phyloP scores from a whole-genome alignment of 2,888 invertebrate species.

The Graphium colonna region DNA sequence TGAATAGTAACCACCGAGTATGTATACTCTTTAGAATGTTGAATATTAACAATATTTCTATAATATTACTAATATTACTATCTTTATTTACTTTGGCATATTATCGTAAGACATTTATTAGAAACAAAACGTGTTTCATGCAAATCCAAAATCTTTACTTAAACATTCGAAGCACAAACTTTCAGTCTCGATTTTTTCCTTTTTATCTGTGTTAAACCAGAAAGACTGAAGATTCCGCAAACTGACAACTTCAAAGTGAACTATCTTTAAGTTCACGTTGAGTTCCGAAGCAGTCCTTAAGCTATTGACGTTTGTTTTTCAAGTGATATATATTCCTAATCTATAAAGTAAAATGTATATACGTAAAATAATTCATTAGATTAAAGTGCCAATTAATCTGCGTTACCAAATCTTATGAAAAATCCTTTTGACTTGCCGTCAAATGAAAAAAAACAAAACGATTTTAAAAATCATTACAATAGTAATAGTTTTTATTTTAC shows the following conservation, averaged over 20 bases:
- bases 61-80: too few species aligned
- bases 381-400: background rate
- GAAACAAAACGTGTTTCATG: too few species aligned
- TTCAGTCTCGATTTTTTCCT: background rate
- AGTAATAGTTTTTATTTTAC: too few species aligned
- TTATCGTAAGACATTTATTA: too few species aligned
- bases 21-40: too few species aligned
- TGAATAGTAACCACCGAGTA: too few species aligned
- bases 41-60: too few species aligned
- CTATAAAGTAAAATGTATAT: background rate
- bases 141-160: background rate
- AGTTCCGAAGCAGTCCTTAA: conserved; percentile 1
- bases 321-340: background rate
- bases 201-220: background rate
- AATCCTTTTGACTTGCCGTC: background rate
- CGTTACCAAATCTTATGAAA: background rate
- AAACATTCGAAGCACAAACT: background rate
- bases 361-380: background rate
- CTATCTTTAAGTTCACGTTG: conserved; percentile 49
- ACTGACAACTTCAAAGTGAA: conserved; percentile 58
- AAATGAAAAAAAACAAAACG: background rate
- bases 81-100: too few species aligned
- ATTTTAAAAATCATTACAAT: too few species aligned
- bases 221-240: conserved; percentile 35
- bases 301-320: background rate